phyloP scores from a whole-genome alignment of 2,113 vertebrate genomes.

The Planiliza haematocheilus region DNA sequence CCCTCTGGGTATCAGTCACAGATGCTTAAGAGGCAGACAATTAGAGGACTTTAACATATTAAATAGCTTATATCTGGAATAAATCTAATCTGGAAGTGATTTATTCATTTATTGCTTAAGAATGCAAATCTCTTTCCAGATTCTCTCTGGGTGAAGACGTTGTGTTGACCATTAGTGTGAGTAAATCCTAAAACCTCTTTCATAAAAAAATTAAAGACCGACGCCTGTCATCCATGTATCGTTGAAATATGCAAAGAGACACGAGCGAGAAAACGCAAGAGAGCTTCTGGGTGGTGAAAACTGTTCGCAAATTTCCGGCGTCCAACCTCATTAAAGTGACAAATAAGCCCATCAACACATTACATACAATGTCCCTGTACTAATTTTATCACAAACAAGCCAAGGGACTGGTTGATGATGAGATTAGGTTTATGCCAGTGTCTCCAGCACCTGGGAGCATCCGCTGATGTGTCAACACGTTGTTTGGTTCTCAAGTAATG shows the following conservation, averaged over 20 bases:
- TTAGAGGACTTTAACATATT: constrained; percentile 61
- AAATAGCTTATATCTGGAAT: constrained; percentile 55
- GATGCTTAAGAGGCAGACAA: constrained; percentile 65
- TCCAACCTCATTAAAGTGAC: constrained; percentile 62
- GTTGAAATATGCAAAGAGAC: constrained; percentile 16
- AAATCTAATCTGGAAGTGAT: constrained; percentile 54
- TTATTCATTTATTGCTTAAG: constrained; percentile 33
- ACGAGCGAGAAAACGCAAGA: not conserved
- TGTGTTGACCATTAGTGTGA: not conserved
- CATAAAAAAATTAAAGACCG: constrained; percentile 11
- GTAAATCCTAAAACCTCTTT: not conserved
- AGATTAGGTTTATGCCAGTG: constrained; percentile 48
- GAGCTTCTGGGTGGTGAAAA: constrained; percentile 24
- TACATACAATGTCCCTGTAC: constrained; percentile 45
- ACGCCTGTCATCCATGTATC: constrained; percentile 8
- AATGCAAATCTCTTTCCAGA: constrained; percentile 4
- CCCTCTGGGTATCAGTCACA: constrained; percentile 69
- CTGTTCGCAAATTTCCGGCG: constrained; percentile 25
- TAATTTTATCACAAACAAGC: constrained; percentile 57
- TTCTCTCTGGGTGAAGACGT: not conserved
- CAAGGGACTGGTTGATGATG: constrained; percentile 56
- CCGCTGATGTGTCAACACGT: constrained; percentile 44
- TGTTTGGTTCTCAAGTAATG: constrained; percentile 49
- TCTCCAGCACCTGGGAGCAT: constrained; percentile 53
- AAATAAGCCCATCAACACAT: constrained; percentile 70